Evolutionary conservation across 1,140 invertebrate species (phyloP).

Genomic region (Drosophila kohkoa): DNA sequence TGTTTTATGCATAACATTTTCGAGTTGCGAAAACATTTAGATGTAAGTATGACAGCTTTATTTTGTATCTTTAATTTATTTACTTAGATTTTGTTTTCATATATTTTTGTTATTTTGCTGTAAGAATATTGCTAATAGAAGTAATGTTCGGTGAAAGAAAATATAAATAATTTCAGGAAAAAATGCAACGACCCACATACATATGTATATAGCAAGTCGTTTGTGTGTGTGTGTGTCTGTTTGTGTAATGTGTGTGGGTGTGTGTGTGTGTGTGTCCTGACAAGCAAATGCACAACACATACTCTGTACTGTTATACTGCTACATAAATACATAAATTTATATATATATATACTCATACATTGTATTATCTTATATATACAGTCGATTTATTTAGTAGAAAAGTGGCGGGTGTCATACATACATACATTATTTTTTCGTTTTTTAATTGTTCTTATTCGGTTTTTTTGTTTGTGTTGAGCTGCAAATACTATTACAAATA

Average conservation of each 20-base stretch:
- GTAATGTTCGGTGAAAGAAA: constrained; percentile 29
- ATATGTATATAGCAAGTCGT: constrained; percentile 7
- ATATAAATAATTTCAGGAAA: constrained; percentile 29
- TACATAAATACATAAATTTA: constrained; percentile 68
- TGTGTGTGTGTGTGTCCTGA: constrained; percentile 29
- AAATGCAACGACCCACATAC: constrained; percentile 42
- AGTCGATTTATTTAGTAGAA: constrained; percentile 75
- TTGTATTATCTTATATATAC: constrained; percentile 72
- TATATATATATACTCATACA: constrained; percentile 65
- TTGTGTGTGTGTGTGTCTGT: constrained; percentile 34
- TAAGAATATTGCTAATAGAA: constrained; percentile 50
- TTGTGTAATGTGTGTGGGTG: constrained; percentile 15
- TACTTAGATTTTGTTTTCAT: constrained; percentile 9
- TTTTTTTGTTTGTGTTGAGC: constrained; percentile 45
- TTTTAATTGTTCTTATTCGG: background rate
- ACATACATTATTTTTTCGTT: constrained; percentile 33
- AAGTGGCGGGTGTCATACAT: constrained; percentile 80
- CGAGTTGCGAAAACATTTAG: constrained; percentile 40
- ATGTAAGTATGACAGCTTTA: constrained; percentile 36
- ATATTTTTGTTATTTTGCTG: constrained; percentile 7
- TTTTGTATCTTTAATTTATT: constrained; percentile 28
- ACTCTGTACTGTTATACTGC: constrained; percentile 71
- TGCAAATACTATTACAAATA: constrained; percentile 53
- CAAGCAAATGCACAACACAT: constrained; percentile 73
- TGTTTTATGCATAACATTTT: constrained; percentile 50